Evolutionary conservation across 2,888 invertebrate species (phyloP).

Genomic region (Dromius quadrimaculatus): DNA sequence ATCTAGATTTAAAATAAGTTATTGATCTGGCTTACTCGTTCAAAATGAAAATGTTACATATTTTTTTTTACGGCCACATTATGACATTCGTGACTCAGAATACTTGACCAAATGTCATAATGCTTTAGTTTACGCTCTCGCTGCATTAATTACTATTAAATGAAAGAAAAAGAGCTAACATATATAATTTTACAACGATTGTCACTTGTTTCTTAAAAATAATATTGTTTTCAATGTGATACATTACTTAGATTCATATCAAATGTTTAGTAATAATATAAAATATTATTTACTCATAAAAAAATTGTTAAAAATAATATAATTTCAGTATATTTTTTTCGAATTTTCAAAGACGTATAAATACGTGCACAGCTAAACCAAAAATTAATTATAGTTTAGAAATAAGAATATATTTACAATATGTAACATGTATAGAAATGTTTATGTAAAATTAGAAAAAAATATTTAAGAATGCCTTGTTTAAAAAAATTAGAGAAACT

Average conservation of each 20-base stretch:
- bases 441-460: slow-evolving; percentile 40
- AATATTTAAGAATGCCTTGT: slow-evolving; percentile 37
- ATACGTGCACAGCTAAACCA: slow-evolving; percentile 43
- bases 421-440: slow-evolving; percentile 43
- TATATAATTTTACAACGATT: slow-evolving; percentile 29
- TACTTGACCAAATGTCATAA: too few relatives aligned
- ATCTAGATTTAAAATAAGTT: neutral
- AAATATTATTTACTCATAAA: slow-evolving; percentile 20
- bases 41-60: slow-evolving; percentile 12
- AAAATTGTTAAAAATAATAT: slow-evolving; percentile 14
- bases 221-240: slow-evolving; percentile 31
- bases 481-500: slow-evolving; percentile 28
- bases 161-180: neutral
- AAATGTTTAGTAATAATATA: slow-evolving; percentile 34
- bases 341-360: slow-evolving; percentile 26
- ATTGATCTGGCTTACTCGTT: slow-evolving; percentile 18
- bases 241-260: slow-evolving; percentile 41
- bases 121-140: too few relatives aligned
- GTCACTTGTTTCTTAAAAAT: slow-evolving; percentile 1
- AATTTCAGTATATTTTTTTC: slow-evolving; percentile 4
- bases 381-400: slow-evolving; percentile 34
- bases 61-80: too few relatives aligned
- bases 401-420: slow-evolving; percentile 27
- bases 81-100: too few relatives aligned
- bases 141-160: too few relatives aligned